Evolutionary conservation across 2,797 vertebrate species (phyloP).

Genomic region (Rhinatrema bivittatum): DNA sequence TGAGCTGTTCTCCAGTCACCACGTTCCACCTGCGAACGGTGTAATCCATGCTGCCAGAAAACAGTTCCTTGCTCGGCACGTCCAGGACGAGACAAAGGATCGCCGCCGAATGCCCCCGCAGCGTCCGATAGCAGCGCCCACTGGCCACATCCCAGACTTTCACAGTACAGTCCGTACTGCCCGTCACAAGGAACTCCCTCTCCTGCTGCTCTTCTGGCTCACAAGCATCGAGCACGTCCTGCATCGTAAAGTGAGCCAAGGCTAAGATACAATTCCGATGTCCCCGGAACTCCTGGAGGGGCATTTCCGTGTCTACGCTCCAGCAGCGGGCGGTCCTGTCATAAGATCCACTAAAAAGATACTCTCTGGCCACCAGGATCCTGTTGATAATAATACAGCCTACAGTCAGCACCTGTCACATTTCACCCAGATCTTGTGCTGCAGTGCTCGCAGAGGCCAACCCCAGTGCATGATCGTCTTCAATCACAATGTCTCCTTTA

Average conservation of each 20-base stretch:
- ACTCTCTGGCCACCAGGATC: conserved; percentile 56
- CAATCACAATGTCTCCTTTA: too few relatives aligned
- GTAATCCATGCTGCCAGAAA: conserved; percentile 64
- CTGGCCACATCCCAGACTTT: conserved; percentile 69
- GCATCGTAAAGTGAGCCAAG: conserved; percentile 55
- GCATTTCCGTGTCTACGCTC: conserved; percentile 55
- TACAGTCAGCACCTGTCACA: too few relatives aligned
- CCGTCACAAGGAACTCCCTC: conserved; percentile 61
- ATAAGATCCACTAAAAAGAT: conserved; percentile 67
- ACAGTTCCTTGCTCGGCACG: conserved; percentile 49
- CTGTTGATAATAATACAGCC: conserved; percentile 26
- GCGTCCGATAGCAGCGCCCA: conserved; percentile 62
- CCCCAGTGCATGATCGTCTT: too few relatives aligned
- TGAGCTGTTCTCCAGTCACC: conserved; percentile 60
- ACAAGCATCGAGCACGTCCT: conserved; percentile 45
- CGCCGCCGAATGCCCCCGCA: conserved; percentile 63
- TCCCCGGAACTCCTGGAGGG: conserved; percentile 59
- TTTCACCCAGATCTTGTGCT: too few relatives aligned
- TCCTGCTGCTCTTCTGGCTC: conserved; percentile 27
- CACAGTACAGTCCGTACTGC: conserved; percentile 64
- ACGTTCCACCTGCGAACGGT: conserved; percentile 67
- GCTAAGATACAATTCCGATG: conserved; percentile 65
- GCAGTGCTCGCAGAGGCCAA: background rate
- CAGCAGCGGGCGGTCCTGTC: conserved; percentile 65
- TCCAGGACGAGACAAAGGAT: conserved; percentile 64